phyloP scores from a whole-genome alignment of 2,888 invertebrate genomes.

The Pantelozetes paolii region DNA sequence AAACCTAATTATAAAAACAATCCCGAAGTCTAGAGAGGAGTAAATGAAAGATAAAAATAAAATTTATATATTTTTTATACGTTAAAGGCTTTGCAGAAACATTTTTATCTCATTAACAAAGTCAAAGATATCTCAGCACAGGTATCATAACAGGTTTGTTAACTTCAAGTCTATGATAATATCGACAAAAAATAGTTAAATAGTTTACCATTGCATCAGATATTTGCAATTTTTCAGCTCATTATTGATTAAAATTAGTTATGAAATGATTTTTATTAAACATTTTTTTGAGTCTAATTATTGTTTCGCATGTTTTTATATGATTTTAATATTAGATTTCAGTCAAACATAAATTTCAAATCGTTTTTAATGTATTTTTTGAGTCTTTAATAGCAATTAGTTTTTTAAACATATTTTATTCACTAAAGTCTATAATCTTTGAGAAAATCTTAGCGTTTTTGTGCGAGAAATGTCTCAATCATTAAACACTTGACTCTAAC shows the following conservation, averaged over 20 bases:
- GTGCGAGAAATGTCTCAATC: neutral
- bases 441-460: neutral
- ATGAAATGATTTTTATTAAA: no score
- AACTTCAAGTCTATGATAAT: neutral
- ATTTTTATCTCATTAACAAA: slow-evolving; percentile 12
- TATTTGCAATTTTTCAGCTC: no score
- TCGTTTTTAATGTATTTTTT: no score
- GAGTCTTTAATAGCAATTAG: neutral
- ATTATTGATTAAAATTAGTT: no score
- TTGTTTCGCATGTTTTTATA: no score
- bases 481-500: neutral
- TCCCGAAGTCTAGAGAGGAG: neutral
- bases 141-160: neutral
- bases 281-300: no score
- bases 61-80: neutral
- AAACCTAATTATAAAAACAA: no score
- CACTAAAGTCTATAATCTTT: neutral
- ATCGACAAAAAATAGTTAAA: no score
- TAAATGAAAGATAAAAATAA: neutral
- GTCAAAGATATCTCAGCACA: neutral
- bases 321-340: no score
- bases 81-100: neutral
- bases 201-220: no score
- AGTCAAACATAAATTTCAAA: no score
- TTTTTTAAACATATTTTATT: neutral